Evolutionary conservation across 2,888 invertebrate genomes (phyloP).

Genomic region (Noctua fimbriata): DNA sequence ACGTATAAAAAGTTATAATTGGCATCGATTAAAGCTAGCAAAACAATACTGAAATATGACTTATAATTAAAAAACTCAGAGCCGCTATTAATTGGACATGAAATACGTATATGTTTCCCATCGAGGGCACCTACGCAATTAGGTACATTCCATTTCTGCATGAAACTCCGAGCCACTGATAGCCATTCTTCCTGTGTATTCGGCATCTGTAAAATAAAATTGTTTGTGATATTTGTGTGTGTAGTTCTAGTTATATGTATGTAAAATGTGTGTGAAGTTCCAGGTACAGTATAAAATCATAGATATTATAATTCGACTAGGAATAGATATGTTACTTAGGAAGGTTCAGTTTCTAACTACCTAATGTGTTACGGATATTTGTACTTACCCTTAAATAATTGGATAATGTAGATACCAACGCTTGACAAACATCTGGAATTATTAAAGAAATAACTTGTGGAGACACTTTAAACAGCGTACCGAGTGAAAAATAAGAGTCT

Average conservation of each 20-base stretch:
- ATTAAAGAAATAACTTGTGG: conserved; percentile 56
- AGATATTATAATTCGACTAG: conserved; percentile 59
- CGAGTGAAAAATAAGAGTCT: conserved; percentile 59
- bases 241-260: conserved; percentile 56
- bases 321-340: conserved; percentile 54
- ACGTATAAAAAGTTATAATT: conserved; percentile 59
- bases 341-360: conserved; percentile 49
- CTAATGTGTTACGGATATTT: conserved; percentile 2
- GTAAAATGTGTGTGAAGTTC: conserved; percentile 60
- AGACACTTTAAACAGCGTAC: conserved; percentile 58
- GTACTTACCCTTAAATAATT: background rate
- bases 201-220: conserved; percentile 58
- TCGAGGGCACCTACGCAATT: conserved; percentile 57
- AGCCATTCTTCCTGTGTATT: conserved; percentile 59
- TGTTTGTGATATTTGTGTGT: conserved; percentile 56
- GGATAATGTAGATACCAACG: conserved; percentile 55
- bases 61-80: conserved; percentile 60
- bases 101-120: conserved; percentile 56
- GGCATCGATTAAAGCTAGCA: conserved; percentile 61
- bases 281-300: conserved; percentile 59
- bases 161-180: conserved; percentile 52
- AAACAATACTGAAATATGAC: conserved; percentile 60
- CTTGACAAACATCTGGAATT: conserved; percentile 58
- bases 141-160: conserved; percentile 58
- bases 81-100: conserved; percentile 48